A percentile compares a stretch with the other conserved stretches of the same genome.
Evolutionary conservation across 2,797 vertebrate species (phyloP).

Genomic region (Apogon talboti): DNA sequence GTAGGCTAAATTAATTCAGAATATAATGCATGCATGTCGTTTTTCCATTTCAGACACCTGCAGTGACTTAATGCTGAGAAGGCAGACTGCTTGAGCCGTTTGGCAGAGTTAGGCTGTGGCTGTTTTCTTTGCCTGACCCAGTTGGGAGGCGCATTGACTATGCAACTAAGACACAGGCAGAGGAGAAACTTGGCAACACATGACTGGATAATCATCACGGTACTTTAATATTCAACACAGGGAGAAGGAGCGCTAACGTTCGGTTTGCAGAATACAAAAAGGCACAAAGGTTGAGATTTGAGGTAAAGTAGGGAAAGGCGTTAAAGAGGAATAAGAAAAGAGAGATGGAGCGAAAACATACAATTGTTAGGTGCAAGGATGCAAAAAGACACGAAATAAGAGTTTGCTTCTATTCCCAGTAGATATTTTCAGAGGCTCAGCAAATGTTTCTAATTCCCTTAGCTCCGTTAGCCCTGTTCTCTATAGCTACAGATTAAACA

Average conservation of each 20-base stretch:
- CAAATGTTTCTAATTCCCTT: conserved; percentile 58
- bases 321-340: not conserved
- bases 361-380: conserved; percentile 2
- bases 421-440: conserved; percentile 58
- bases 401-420: conserved; percentile 38
- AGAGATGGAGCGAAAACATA: conserved; percentile 4
- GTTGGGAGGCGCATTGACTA: conserved; percentile 72
- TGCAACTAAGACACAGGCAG: conserved; percentile 67
- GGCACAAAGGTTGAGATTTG: conserved; percentile 6
- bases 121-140: conserved; percentile 67
- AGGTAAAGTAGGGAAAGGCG: conserved; percentile 16
- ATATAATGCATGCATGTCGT: conserved; percentile 11
- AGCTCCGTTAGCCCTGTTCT: conserved; percentile 40
- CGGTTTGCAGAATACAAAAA: conserved; percentile 8
- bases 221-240: conserved; percentile 60
- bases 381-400: conserved; percentile 49
- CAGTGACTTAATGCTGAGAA: conserved; percentile 55
- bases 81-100: conserved; percentile 49
- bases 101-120: conserved; percentile 38
- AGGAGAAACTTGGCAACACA: conserved; percentile 65
- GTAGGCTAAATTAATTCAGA: conserved; percentile 1
- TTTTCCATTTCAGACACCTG: conserved; percentile 51
- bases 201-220: conserved; percentile 67
- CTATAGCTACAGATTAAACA: conserved; percentile 60
- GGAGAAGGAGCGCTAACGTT: conserved; percentile 16